Evolutionary conservation across 2,797 vertebrate genomes (phyloP).

Genomic region (Smutsia temminckii): DNA sequence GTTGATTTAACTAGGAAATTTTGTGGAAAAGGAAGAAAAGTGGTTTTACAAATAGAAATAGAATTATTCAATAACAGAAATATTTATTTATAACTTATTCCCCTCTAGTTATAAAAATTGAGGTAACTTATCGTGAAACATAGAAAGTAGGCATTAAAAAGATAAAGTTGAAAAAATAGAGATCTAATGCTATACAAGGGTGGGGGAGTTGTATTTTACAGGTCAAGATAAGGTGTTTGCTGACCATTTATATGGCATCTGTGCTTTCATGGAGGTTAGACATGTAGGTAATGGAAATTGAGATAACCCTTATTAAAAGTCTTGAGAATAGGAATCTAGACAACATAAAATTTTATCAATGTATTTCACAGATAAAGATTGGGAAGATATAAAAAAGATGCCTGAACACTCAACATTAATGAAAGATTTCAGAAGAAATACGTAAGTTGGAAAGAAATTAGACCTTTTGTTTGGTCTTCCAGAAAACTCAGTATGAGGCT

Average conservation of each 20-base stretch:
- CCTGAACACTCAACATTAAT: slow-evolving; percentile 99
- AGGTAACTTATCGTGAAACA: neutral
- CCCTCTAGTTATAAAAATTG: neutral
- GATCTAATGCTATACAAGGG: neutral
- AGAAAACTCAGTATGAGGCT: slow-evolving; percentile 12
- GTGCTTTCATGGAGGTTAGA: neutral
- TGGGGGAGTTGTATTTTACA: neutral
- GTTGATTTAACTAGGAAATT: slow-evolving; percentile 27
- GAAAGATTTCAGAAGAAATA: slow-evolving; percentile 99
- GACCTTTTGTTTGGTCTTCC: slow-evolving; percentile 49
- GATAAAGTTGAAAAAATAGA: neutral
- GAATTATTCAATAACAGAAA: neutral
- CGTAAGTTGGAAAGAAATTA: slow-evolving; percentile 90
- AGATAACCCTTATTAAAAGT: slow-evolving; percentile 46
- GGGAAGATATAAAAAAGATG: slow-evolving; percentile 99
- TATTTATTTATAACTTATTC: slow-evolving; percentile 17
- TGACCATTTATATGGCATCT: neutral
- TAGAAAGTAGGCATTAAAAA: neutral
- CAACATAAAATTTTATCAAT: slow-evolving; percentile 75
- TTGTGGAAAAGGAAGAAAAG: neutral
- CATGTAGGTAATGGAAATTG: slow-evolving; percentile 8
- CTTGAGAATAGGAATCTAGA: slow-evolving; percentile 47
- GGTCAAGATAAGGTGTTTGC: neutral
- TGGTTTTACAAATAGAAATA: slow-evolving; percentile 44
- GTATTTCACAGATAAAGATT: slow-evolving; percentile 96